A percentile compares a stretch with the other conserved stretches of the same genome.
Conservation (phyloP, 2,888 invertebrate species). For the Glaucopsyche alexis region DNA sequence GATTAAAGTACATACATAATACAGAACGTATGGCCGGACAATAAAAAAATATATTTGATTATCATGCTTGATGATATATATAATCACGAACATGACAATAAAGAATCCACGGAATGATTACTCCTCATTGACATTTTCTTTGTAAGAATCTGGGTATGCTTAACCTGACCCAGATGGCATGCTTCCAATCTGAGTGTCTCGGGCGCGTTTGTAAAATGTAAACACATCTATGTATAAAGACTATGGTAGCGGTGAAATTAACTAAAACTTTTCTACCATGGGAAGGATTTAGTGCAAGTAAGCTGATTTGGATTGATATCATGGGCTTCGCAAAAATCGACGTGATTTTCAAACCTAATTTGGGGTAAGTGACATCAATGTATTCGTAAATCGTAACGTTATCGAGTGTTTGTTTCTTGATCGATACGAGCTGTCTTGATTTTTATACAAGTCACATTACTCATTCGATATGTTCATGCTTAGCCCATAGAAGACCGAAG, state of each 20-base stretch:
- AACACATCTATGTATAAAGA: neutral
- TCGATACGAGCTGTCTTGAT: too few relatives aligned
- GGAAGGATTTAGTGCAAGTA: neutral
- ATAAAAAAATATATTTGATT: too few relatives aligned
- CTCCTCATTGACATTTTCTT: conserved; percentile 25
- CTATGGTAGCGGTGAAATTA: neutral
- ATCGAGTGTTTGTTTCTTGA: too few relatives aligned
- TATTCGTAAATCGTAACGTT: too few relatives aligned
- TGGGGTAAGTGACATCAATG: too few relatives aligned
- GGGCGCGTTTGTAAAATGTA: neutral
- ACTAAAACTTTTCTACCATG: neutral
- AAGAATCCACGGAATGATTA: neutral
- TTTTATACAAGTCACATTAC: too few relatives aligned
- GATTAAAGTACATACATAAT: too few relatives aligned
- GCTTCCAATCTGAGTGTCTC: conserved; percentile 13
- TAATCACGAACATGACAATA: too few relatives aligned
- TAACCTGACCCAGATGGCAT: conserved; percentile 24
- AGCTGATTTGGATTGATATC: neutral
- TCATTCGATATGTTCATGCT: too few relatives aligned
- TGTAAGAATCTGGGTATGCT: conserved; percentile 12
- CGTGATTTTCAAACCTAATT: neutral
- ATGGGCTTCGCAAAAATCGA: neutral
- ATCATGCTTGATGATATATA: too few relatives aligned
- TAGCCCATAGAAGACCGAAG: too few relatives aligned
- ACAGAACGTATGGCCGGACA: too few relatives aligned